Percentiles rank a stretch among this genome's conserved stretches.
These are phyloP conservation scores for Rhipidura dahli DNA, from an alignment of 2,113 vertebrate species.

Conservation along the genomic window DNA sequence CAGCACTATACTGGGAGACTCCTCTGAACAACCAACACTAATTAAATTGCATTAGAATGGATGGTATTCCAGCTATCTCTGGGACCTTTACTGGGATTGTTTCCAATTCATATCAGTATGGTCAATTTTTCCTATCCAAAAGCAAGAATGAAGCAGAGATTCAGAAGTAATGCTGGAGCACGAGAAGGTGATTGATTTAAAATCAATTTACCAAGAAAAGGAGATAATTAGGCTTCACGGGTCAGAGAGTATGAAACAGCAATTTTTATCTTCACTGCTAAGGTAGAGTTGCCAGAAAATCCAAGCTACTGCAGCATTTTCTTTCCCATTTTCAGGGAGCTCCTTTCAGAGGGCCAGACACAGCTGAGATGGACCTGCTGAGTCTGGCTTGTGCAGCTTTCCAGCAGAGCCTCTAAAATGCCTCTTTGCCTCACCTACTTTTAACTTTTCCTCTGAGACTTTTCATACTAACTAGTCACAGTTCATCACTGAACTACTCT, in stretches of 20 bases:
- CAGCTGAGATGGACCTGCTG: neutral
- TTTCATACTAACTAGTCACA: neutral
- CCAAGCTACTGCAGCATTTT: neutral
- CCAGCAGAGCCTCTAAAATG: neutral
- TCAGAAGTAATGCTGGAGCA: neutral
- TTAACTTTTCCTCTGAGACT: neutral
- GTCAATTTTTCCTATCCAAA: neutral
- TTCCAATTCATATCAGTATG: neutral
- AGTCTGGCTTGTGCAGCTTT: neutral
- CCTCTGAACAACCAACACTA: neutral
- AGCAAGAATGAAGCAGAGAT: neutral
- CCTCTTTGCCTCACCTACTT: neutral
- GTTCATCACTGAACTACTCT: neutral
- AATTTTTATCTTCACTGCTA: neutral
- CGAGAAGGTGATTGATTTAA: neutral
- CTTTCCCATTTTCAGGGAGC: neutral
- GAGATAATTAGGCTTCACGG: neutral
- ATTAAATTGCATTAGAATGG: neutral
- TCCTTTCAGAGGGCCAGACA: neutral
- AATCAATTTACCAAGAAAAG: neutral
- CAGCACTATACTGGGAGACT: neutral
- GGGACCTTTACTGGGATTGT: neutral
- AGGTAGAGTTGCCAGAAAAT: neutral
- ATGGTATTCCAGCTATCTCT: neutral
- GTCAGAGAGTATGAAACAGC: neutral